These are phyloP conservation scores for Brachyhypopomus gauderio DNA, from an alignment of 2,113 vertebrate genomes.

Conservation along the genomic window DNA sequence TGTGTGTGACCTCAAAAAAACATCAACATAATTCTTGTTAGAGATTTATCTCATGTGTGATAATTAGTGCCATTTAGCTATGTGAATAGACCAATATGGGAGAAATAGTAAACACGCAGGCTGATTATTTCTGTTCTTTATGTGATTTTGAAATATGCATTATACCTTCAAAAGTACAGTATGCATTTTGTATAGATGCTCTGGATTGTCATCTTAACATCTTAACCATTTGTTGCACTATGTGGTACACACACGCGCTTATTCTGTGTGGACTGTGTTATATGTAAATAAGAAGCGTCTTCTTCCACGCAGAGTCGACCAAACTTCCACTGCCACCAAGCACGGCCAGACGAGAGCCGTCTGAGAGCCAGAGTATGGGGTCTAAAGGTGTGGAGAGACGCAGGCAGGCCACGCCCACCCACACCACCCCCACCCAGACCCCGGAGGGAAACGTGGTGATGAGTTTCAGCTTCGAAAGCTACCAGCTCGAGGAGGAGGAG, in stretches of 20 bases:
- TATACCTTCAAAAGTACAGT: neutral
- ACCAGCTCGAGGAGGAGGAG: slow-evolving; percentile 89
- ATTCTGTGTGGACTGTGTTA: neutral
- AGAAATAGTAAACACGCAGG: neutral
- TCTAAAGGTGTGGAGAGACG: slow-evolving; percentile 79
- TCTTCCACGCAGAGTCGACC: slow-evolving; percentile 14
- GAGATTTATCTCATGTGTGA: too few relatives aligned
- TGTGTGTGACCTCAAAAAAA: neutral
- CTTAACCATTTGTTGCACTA: neutral
- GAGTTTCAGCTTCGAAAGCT: slow-evolving; percentile 93
- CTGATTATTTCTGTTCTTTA: neutral
- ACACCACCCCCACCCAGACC: slow-evolving; percentile 69
- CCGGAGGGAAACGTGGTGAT: slow-evolving; percentile 84
- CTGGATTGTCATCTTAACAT: neutral
- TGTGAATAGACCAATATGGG: too few relatives aligned
- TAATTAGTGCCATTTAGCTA: too few relatives aligned
- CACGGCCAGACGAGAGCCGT: slow-evolving; percentile 22
- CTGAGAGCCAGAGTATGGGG: slow-evolving; percentile 72
- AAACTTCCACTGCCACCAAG: slow-evolving; percentile 1
- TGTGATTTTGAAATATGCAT: neutral
- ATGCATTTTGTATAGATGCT: too few relatives aligned
- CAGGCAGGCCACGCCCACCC: slow-evolving; percentile 75
- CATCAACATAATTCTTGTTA: too few relatives aligned
- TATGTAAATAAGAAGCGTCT: neutral
- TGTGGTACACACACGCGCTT: neutral